Conservation (phyloP, 2,888 invertebrate genomes). For the Herminia tarsipennalis region DNA sequence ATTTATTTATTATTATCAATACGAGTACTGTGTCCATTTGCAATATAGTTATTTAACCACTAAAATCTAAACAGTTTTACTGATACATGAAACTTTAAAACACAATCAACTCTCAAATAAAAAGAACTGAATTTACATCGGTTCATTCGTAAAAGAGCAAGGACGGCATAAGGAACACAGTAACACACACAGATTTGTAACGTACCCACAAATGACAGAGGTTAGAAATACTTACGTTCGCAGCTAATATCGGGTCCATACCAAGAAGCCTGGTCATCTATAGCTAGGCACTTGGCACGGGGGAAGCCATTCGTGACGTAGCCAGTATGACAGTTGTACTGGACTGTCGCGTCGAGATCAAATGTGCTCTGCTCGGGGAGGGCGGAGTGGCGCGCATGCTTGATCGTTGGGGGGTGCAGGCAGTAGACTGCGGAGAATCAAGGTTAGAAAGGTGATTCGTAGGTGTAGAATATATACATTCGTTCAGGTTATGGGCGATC, state of each 20-base stretch:
- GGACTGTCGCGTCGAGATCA: slow-evolving; percentile 94
- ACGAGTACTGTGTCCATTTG: no score
- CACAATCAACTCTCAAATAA: no score
- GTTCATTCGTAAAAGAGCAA: no score
- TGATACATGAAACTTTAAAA: no score
- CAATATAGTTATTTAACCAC: no score
- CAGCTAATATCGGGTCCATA: slow-evolving; percentile 98
- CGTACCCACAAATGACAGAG: no score
- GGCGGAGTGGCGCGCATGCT: slow-evolving; percentile 95
- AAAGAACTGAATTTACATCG: no score
- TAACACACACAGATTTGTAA: background rate
- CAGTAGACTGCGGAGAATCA: slow-evolving; percentile 88
- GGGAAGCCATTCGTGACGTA: slow-evolving; percentile 97
- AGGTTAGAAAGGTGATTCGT: no score
- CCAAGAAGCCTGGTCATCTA: slow-evolving; percentile 96
- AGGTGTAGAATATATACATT: no score
- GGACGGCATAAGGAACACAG: background rate
- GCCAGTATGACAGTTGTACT: slow-evolving; percentile 97
- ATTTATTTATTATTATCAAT: no score
- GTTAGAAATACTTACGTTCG: slow-evolving; percentile 89
- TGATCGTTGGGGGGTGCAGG: slow-evolving; percentile 93
- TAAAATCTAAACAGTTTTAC: no score
- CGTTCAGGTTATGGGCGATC: no score
- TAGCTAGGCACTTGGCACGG: slow-evolving; percentile 96
- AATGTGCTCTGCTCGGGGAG: slow-evolving; percentile 94